A percentile compares a stretch with the other conserved stretches of the same genome.
These are phyloP conservation scores for Esox niger DNA, from an alignment of 2,113 vertebrate species.

Conservation along the genomic window DNA sequence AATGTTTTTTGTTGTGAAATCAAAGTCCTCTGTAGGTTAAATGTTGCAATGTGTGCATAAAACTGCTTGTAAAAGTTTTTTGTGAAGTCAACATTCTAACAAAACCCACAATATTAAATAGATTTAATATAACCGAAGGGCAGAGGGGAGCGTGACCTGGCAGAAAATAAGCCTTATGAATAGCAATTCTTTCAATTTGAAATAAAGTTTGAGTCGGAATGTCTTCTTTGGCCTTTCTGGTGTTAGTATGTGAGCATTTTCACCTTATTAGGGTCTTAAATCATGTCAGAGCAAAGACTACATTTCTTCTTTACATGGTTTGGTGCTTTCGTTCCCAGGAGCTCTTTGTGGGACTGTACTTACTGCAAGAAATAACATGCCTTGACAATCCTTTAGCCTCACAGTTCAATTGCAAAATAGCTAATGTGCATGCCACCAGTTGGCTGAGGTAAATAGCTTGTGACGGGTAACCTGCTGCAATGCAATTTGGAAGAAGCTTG, in stretches of 20 bases:
- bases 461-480: conserved; percentile 51
- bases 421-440: conserved; percentile 28
- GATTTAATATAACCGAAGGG: too few relatives aligned
- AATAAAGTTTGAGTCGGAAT: too few relatives aligned
- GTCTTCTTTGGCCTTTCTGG: too few relatives aligned
- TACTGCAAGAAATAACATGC: conserved; percentile 40
- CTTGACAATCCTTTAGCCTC: conserved; percentile 37
- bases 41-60: too few relatives aligned
- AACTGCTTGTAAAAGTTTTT: too few relatives aligned
- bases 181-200: too few relatives aligned
- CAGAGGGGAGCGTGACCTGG: too few relatives aligned
- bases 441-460: conserved; percentile 48
- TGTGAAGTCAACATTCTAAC: too few relatives aligned
- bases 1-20: too few relatives aligned
- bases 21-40: too few relatives aligned
- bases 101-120: too few relatives aligned
- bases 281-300: conserved; percentile 2
- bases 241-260: conserved; percentile 19
- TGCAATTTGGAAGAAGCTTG: conserved; percentile 32
- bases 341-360: conserved; percentile 44
- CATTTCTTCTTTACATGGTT: conserved; percentile 2
- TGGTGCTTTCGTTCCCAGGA: conserved; percentile 44
- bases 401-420: conserved; percentile 46
- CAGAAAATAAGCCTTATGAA: too few relatives aligned
- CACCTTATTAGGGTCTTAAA: conserved; percentile 11